Conservation (phyloP, 2,113 vertebrate species). For the Pelobates fuscus region DNA sequence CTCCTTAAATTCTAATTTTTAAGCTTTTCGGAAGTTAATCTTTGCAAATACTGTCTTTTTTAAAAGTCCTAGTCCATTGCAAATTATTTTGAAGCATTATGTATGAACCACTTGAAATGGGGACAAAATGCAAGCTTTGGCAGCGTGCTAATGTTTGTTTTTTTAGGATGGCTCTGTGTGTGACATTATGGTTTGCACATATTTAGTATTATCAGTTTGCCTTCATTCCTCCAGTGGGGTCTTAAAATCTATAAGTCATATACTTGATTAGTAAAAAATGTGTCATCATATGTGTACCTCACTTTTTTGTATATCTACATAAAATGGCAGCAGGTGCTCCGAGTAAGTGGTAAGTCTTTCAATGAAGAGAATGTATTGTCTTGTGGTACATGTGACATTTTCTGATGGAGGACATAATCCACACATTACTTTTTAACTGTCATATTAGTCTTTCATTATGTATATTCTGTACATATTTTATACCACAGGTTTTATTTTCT, state of each 20-base stretch:
- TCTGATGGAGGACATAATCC: slow-evolving; percentile 26
- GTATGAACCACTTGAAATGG: too few species aligned
- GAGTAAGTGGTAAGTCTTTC: not conserved
- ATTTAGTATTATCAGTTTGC: not conserved
- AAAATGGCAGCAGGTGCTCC: not conserved
- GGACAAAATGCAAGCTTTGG: too few species aligned
- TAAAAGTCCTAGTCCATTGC: too few species aligned
- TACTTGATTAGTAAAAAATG: not conserved
- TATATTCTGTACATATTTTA: slow-evolving; percentile 21
- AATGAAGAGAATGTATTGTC: slow-evolving; percentile 10
- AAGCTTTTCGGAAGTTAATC: too few species aligned
- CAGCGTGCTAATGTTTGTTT: too few species aligned
- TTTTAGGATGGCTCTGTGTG: too few species aligned
- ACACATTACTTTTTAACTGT: not conserved
- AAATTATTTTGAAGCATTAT: too few species aligned
- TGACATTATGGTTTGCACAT: not conserved
- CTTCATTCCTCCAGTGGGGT: not conserved
- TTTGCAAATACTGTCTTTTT: too few species aligned
- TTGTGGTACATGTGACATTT: not conserved
- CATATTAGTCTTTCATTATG: not conserved
- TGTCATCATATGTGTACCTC: too few species aligned
- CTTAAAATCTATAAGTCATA: not conserved
- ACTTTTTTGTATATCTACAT: not conserved
- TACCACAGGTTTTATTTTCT: slow-evolving; percentile 1
- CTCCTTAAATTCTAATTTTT: too few species aligned